phyloP scores from a whole-genome alignment of 2,797 vertebrate genomes.

The Somateria mollissima region DNA sequence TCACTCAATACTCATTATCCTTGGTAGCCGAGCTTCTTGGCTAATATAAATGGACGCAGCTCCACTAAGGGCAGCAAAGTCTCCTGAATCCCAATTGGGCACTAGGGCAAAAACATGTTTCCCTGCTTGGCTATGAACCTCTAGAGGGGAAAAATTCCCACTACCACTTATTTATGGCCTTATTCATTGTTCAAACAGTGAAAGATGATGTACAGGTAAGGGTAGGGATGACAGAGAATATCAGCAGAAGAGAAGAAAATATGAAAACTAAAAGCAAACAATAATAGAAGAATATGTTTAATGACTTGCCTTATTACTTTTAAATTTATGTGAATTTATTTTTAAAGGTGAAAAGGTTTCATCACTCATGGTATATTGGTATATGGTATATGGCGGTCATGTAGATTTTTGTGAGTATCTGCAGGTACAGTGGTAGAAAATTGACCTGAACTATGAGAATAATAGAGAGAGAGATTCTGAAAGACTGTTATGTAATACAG shows the following conservation, averaged over 20 bases:
- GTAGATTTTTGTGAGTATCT: not conserved
- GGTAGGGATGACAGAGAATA: not conserved
- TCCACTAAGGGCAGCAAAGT: not conserved
- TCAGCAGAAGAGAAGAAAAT: not conserved
- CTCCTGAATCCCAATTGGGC: not conserved
- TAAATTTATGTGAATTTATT: not conserved
- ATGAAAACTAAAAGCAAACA: not conserved
- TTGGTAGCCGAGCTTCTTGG: not conserved
- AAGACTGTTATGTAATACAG: not conserved
- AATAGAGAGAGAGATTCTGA: not conserved
- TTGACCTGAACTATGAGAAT: not conserved
- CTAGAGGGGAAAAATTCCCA: not conserved
- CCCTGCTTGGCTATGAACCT: not conserved
- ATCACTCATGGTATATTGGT: not conserved
- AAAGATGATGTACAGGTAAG: not conserved
- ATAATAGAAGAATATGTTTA: not conserved
- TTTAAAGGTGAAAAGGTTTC: not conserved
- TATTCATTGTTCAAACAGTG: not conserved
- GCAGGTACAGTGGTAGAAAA: not conserved
- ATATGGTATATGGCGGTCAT: not conserved
- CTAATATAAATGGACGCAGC: not conserved
- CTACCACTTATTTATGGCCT: not conserved
- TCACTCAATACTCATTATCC: constrained; percentile 18
- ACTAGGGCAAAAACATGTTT: not conserved
- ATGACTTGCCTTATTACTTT: not conserved